phyloP scores from a whole-genome alignment of 2,113 vertebrate species.

The Struthidea cinerea region DNA sequence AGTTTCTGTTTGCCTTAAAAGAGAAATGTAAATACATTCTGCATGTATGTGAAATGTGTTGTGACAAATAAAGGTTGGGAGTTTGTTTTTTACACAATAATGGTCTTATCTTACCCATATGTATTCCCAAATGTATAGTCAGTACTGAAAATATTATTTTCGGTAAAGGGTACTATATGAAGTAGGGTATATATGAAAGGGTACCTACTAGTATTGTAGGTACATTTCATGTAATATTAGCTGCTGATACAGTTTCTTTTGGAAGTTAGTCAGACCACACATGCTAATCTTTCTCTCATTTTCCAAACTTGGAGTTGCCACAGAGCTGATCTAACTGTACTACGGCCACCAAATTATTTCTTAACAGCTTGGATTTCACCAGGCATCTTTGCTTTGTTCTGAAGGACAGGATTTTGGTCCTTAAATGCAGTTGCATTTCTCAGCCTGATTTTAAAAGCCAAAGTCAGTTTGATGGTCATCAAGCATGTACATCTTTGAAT shows the following conservation, averaged over 20 bases:
- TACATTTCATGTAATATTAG: neutral
- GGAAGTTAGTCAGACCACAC: neutral
- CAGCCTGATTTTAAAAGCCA: neutral
- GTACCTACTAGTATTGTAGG: neutral
- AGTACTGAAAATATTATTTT: neutral
- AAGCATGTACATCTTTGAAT: neutral
- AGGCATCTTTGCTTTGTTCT: neutral
- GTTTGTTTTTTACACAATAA: neutral
- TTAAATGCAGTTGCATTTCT: neutral
- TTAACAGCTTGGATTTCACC: neutral
- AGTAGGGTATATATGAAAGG: neutral
- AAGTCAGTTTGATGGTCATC: neutral
- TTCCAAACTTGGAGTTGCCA: neutral
- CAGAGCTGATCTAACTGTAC: neutral
- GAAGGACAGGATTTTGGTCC: neutral
- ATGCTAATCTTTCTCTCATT: neutral
- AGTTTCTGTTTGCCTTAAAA: constrained; percentile 59
- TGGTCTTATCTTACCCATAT: neutral
- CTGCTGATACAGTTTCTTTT: neutral
- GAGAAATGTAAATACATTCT: constrained; percentile 41
- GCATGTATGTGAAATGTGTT: constrained; percentile 44
- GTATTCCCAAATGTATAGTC: neutral
- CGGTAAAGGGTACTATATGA: neutral
- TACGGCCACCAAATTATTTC: neutral
- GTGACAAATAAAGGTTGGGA: constrained; percentile 39